Conservation (phyloP, 2,888 invertebrate species). For the Epiblema foenella region DNA sequence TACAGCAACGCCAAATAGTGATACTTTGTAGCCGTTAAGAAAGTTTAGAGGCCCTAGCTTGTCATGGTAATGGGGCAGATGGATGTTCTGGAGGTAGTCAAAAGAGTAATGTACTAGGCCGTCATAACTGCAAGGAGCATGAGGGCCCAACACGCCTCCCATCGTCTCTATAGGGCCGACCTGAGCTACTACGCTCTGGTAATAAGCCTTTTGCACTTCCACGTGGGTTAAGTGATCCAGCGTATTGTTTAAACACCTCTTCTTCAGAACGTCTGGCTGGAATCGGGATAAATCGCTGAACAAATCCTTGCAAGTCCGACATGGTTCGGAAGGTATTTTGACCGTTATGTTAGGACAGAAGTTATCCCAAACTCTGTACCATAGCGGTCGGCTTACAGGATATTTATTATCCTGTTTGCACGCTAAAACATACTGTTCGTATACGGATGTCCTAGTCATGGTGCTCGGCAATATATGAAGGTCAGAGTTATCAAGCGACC, state of each 20-base stretch:
- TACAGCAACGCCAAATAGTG: constrained; percentile 6
- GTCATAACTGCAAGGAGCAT: constrained; percentile 12
- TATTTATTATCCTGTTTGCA: background rate
- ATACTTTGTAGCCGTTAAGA: constrained; percentile 7
- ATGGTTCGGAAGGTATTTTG: background rate
- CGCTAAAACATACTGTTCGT: constrained; percentile 14
- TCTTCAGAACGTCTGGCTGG: background rate
- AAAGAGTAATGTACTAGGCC: constrained; percentile 10
- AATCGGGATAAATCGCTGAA: background rate
- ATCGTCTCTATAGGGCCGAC: background rate
- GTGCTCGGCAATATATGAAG: constrained; percentile 5
- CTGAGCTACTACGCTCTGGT: constrained; percentile 1
- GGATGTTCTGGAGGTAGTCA: constrained; percentile 4
- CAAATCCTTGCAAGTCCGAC: background rate
- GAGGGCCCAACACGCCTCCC: background rate
- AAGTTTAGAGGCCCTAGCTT: background rate
- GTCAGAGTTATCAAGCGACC: background rate
- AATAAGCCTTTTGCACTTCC: constrained; percentile 2
- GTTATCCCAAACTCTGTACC: constrained; percentile 7
- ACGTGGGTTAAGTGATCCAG: background rate
- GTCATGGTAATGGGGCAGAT: constrained; percentile 1
- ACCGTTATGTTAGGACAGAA: constrained; percentile 1
- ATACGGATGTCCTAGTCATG: background rate
- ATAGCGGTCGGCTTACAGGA: background rate
- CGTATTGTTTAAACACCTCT: background rate